phyloP scores from a whole-genome alignment of 1,140 invertebrate species.

The Leptinotarsa undecemlineata region DNA sequence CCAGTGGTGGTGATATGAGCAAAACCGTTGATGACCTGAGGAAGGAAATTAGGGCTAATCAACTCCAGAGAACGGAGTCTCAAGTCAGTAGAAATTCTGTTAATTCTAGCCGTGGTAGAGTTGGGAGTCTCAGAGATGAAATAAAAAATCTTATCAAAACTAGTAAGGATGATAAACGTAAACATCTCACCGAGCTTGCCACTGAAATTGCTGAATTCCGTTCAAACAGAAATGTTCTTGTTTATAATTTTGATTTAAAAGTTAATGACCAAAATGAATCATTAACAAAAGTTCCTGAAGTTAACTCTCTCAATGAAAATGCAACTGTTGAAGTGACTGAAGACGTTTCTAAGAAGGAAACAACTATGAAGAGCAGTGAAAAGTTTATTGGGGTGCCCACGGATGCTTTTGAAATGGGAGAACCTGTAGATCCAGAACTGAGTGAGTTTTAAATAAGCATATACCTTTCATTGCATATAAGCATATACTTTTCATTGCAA shows the following conservation, averaged over 20 bases:
- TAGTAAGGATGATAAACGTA: not conserved
- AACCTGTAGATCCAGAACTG: too few species aligned
- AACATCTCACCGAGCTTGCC: conserved; percentile 3
- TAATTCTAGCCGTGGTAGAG: not conserved
- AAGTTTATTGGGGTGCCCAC: too few species aligned
- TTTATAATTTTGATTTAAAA: conserved; percentile 19
- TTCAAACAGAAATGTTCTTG: not conserved
- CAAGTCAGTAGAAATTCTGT: not conserved
- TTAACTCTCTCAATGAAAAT: not conserved
- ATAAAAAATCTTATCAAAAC: conserved; percentile 21
- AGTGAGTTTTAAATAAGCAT: too few species aligned
- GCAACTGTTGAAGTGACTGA: not conserved
- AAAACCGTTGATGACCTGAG: not conserved
- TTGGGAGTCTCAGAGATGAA: conserved; percentile 5
- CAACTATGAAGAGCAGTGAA: too few species aligned
- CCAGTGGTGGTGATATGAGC: not conserved
- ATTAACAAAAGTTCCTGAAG: not conserved
- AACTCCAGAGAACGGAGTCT: not conserved
- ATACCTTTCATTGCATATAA: too few species aligned
- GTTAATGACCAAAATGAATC: conserved; percentile 1
- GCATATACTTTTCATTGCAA: too few species aligned
- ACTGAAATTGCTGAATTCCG: conserved; percentile 17
- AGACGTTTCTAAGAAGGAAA: too few species aligned
- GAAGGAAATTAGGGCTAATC: conserved; percentile 2
- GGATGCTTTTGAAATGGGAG: too few species aligned